These are phyloP conservation scores for Pedetes capensis DNA, from an alignment of 2,113 vertebrate genomes.

Conservation along the genomic window DNA sequence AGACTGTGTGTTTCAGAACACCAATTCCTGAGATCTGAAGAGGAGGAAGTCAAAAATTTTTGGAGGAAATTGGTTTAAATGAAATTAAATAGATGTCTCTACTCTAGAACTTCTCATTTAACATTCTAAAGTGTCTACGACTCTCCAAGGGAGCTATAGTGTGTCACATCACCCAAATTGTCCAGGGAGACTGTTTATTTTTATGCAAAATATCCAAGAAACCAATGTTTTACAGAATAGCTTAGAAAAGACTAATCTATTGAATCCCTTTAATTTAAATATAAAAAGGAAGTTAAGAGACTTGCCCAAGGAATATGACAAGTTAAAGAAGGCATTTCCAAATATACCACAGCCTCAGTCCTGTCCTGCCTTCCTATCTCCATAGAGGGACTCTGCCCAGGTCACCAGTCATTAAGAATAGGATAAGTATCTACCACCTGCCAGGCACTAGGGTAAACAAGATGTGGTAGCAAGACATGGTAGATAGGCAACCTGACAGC, in stretches of 20 bases:
- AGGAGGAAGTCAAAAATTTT: neutral
- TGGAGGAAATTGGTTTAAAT: neutral
- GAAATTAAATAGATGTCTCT: neutral
- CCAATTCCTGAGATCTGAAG: neutral
- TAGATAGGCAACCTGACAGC: neutral
- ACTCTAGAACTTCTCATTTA: neutral
- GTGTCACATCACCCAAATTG: neutral
- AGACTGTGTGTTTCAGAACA: neutral
- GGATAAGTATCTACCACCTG: neutral
- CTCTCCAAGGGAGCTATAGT: neutral
- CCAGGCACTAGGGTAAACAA: neutral
- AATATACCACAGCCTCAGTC: neutral
- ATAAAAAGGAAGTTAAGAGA: neutral
- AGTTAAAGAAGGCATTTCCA: neutral
- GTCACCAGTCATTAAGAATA: neutral
- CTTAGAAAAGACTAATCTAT: neutral
- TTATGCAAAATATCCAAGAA: neutral
- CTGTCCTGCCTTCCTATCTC: neutral
- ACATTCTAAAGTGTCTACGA: neutral
- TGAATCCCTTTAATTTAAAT: neutral
- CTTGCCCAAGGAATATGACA: neutral
- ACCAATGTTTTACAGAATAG: neutral
- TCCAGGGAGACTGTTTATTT: neutral
- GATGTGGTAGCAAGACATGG: neutral
- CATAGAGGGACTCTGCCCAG: neutral